A percentile compares a stretch with the other conserved stretches of the same genome.
These are phyloP conservation scores for Dipodomys stephensi DNA, from an alignment of 2,113 vertebrate species.

Conservation along the genomic window DNA sequence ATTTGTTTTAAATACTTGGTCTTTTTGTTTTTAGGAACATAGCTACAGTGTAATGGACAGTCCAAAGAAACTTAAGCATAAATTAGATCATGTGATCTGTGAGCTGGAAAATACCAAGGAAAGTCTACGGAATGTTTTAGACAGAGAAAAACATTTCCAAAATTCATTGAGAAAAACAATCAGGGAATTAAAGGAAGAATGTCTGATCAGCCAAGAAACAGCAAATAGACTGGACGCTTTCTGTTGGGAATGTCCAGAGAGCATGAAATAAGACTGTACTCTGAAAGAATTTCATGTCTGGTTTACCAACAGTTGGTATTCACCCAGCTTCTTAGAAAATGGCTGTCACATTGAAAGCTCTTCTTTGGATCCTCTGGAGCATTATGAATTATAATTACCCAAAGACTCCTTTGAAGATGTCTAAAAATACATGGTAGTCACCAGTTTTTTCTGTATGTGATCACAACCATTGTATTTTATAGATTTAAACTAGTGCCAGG, in stretches of 20 bases:
- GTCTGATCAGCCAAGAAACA: slow-evolving; percentile 80
- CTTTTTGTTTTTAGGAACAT: slow-evolving; percentile 80
- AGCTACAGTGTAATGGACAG: slow-evolving; percentile 84
- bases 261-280: slow-evolving; percentile 20
- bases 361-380: neutral
- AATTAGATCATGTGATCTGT: slow-evolving; percentile 79
- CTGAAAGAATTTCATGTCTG: slow-evolving; percentile 41
- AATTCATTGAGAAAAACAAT: slow-evolving; percentile 75
- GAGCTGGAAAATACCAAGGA: slow-evolving; percentile 79
- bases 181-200: slow-evolving; percentile 76
- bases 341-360: slow-evolving; percentile 16
- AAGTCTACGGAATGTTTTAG: slow-evolving; percentile 75
- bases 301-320: slow-evolving; percentile 24
- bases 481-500: slow-evolving; percentile 43
- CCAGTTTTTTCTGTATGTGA: slow-evolving; percentile 45
- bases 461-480: slow-evolving; percentile 55
- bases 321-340: neutral
- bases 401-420: slow-evolving; percentile 14
- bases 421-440: slow-evolving; percentile 16
- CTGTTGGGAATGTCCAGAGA: slow-evolving; percentile 71
- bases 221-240: slow-evolving; percentile 74
- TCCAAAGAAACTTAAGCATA: slow-evolving; percentile 81
- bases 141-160: slow-evolving; percentile 75
- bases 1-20: slow-evolving; percentile 49
- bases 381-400: slow-evolving; percentile 4